Conservation (phyloP, 92 coral and sea anemone genomes). For the Siderastrea radians region DNA sequence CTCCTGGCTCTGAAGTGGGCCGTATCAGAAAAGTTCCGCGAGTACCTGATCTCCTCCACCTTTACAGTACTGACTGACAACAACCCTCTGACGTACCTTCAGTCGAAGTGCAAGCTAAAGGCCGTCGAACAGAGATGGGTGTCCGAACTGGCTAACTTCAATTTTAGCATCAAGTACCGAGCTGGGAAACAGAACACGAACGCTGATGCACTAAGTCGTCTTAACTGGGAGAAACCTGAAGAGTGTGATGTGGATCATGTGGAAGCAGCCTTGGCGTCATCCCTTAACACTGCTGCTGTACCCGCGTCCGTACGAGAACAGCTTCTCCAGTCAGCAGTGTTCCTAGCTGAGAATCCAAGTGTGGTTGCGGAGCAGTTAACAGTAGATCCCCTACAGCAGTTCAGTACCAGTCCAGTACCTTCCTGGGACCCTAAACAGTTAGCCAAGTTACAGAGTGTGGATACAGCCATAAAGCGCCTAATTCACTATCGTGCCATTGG, state of each 20-base stretch:
- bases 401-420: constrained; percentile 31
- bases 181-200: constrained; percentile 42
- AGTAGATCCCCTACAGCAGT: background rate
- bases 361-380: background rate
- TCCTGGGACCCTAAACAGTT: constrained; percentile 15
- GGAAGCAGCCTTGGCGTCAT: constrained; percentile 9
- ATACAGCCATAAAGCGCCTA: constrained; percentile 13
- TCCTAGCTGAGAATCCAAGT: background rate
- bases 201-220: constrained; percentile 61
- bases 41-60: constrained; percentile 41
- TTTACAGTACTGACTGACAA: constrained; percentile 33
- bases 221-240: constrained; percentile 1
- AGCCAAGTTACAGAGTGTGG: constrained; percentile 34
- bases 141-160: constrained; percentile 45
- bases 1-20: constrained; percentile 50
- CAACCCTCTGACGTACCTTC: constrained; percentile 27
- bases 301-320: background rate
- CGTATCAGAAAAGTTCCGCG: constrained; percentile 37
- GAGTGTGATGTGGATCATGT: constrained; percentile 18
- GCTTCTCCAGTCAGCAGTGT: constrained; percentile 31
- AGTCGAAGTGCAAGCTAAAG: constrained; percentile 51
- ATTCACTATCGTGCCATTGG: constrained; percentile 24
- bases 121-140: constrained; percentile 64
- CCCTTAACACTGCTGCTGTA: constrained; percentile 12
- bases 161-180: constrained; percentile 51